Evolutionary conservation across 2,888 invertebrate species (phyloP).

Genomic region (Drosophila falleni): DNA sequence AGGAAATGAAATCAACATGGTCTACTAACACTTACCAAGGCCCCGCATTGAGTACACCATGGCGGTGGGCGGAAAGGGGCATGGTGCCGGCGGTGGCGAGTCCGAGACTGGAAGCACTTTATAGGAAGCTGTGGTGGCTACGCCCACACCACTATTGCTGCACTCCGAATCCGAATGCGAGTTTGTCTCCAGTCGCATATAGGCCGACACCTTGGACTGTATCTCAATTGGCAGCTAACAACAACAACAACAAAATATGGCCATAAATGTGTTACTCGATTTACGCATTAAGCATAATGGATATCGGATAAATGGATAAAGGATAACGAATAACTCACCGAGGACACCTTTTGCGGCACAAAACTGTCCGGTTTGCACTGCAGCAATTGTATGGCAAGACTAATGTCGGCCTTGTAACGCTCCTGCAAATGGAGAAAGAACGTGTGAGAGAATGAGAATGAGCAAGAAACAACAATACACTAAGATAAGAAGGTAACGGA

Average conservation of each 20-base stretch:
- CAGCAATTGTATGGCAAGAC: constrained; percentile 95
- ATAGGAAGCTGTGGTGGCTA: constrained; percentile 84
- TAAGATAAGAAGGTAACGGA: constrained; percentile 66
- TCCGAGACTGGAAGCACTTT: constrained; percentile 86
- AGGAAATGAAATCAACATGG: constrained; percentile 71
- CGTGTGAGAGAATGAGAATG: background rate
- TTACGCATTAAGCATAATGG: background rate
- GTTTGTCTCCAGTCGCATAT: constrained; percentile 86
- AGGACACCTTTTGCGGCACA: constrained; percentile 95
- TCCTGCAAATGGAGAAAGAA: constrained; percentile 88
- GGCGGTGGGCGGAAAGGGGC: constrained; percentile 92
- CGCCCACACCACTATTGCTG: constrained; percentile 85
- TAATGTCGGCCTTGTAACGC: constrained; percentile 96
- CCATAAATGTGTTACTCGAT: background rate
- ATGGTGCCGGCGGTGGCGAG: constrained; percentile 84
- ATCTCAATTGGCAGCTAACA: constrained; percentile 94
- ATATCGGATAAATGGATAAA: background rate
- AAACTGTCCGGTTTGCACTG: constrained; percentile 98
- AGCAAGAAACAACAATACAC: constrained; percentile 37
- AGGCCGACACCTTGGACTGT: constrained; percentile 94
- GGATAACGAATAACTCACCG: constrained; percentile 88
- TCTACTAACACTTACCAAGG: constrained; percentile 86
- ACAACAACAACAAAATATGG: background rate
- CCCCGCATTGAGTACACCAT: constrained; percentile 90
- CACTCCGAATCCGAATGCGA: constrained; percentile 86